Conservation (phyloP, 1,140 invertebrate species). For the Drosophila yakuba region DNA sequence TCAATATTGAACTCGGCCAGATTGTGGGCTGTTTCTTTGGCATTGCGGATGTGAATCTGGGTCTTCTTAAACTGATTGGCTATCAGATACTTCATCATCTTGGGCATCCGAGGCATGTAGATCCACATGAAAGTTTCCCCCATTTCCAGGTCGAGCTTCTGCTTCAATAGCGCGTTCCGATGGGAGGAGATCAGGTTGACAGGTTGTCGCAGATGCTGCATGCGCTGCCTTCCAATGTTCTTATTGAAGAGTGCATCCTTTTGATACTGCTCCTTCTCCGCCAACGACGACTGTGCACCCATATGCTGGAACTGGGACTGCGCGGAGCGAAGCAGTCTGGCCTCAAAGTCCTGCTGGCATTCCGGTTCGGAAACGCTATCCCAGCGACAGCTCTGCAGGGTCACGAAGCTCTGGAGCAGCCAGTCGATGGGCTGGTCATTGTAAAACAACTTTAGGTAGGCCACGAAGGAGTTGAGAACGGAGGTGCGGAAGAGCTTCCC, state of each 20-base stretch:
- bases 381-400: conserved; percentile 46
- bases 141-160: background rate
- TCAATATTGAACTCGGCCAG: conserved; percentile 33
- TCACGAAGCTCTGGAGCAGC: conserved; percentile 47
- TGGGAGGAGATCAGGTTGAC: conserved; percentile 31
- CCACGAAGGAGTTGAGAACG: conserved; percentile 12
- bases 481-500: conserved; percentile 43
- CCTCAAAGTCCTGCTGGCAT: background rate
- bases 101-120: conserved; percentile 44
- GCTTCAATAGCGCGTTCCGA: background rate
- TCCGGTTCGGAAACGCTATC: conserved; percentile 15
- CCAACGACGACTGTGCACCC: conserved; percentile 20
- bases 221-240: background rate
- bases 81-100: conserved; percentile 15
- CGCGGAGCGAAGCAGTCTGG: background rate
- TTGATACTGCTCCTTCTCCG: conserved; percentile 11
- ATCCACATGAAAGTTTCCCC: conserved; percentile 57
- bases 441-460: conserved; percentile 33
- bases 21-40: background rate
- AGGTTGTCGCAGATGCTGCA: conserved; percentile 43
- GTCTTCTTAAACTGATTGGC: conserved; percentile 1
- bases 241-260: conserved; percentile 1
- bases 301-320: conserved; percentile 51
- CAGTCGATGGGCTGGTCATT: conserved; percentile 52
- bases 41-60: conserved; percentile 27